phyloP scores from a whole-genome alignment of 2,888 invertebrate species.

The Imbricaverruca yamaguchii region DNA sequence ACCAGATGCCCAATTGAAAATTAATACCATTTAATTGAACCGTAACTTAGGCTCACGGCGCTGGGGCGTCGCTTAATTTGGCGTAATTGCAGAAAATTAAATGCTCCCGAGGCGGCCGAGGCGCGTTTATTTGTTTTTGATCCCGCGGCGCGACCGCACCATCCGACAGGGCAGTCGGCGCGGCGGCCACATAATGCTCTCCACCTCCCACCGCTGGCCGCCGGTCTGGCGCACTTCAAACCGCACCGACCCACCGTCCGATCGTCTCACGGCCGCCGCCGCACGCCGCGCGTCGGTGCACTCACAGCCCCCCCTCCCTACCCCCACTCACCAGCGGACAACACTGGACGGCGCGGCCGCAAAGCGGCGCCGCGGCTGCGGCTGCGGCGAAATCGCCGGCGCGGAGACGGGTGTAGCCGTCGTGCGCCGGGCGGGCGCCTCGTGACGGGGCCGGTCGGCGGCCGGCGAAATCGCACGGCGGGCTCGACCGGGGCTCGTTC shows the following conservation, averaged over 20 bases:
- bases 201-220: neutral
- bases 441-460: too few species aligned
- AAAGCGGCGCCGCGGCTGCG: too few species aligned
- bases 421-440: too few species aligned
- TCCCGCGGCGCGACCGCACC: neutral
- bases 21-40: constrained; percentile 16
- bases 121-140: neutral
- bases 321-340: neutral
- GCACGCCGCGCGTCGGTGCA: neutral
- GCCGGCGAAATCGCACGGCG: too few species aligned
- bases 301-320: neutral
- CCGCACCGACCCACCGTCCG: neutral
- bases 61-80: neutral
- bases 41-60: neutral
- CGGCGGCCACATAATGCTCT: neutral
- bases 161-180: neutral
- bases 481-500: too few species aligned
- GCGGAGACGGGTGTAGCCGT: too few species aligned
- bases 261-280: neutral
- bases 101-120: neutral
- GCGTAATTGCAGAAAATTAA: constrained; percentile 12
- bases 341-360: neutral
- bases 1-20: constrained; percentile 20
- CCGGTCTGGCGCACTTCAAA: neutral
- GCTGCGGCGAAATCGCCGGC: too few species aligned